Evolutionary conservation across 1,140 invertebrate species (phyloP).

Genomic region (Lucilia cuprina): DNA sequence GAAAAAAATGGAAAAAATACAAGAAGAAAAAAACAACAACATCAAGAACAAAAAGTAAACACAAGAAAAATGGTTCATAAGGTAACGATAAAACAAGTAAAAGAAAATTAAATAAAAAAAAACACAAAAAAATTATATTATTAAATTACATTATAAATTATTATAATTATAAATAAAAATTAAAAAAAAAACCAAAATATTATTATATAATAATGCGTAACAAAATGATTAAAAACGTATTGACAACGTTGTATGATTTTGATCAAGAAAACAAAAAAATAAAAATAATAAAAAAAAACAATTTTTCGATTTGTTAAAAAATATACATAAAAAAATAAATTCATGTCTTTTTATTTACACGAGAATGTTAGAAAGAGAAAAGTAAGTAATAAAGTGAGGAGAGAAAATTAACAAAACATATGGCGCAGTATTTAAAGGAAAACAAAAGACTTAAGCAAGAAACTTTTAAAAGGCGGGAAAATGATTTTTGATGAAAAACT

Average conservation of each 20-base stretch:
- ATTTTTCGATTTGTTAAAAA: conserved; percentile 63
- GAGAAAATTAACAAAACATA: too few species aligned
- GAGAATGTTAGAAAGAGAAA: background rate
- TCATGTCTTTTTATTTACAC: conserved; percentile 6
- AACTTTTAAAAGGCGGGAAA: background rate
- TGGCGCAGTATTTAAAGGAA: background rate
- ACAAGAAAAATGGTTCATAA: conserved; percentile 40
- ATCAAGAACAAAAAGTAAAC: conserved; percentile 40
- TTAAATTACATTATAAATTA: conserved; percentile 39
- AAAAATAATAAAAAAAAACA: conserved; percentile 44
- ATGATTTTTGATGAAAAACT: too few species aligned
- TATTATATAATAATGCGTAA: conserved; percentile 50
- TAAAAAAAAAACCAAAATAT: conserved; percentile 19
- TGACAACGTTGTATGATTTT: conserved; percentile 63
- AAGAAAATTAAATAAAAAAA: conserved; percentile 10
- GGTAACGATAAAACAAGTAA: conserved; percentile 36
- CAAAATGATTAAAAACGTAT: conserved; percentile 55
- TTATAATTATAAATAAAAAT: conserved; percentile 31
- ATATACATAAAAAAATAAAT: conserved; percentile 52
- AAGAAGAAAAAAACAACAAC: conserved; percentile 25
- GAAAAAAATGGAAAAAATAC: conserved; percentile 41
- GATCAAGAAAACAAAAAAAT: conserved; percentile 62
- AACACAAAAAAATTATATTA: conserved; percentile 41
- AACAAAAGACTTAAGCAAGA: conserved; percentile 36
- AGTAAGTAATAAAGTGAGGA: background rate